phyloP scores from a whole-genome alignment of 2,797 vertebrate genomes.

The Enteromius unitaeniatus region DNA sequence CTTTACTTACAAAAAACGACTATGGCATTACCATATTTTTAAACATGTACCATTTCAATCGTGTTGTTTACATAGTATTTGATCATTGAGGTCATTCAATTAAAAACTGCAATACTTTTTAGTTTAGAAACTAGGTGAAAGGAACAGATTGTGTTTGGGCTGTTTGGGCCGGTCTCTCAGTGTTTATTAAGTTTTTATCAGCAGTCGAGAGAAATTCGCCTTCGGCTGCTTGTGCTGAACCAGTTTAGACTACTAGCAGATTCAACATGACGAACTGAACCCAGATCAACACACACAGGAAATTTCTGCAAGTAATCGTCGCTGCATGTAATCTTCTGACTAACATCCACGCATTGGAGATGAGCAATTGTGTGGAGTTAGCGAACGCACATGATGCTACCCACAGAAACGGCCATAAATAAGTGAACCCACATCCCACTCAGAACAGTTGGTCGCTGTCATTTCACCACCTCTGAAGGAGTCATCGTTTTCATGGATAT shows the following conservation, averaged over 20 bases:
- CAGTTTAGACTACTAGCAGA: constrained; percentile 4
- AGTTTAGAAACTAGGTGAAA: neutral
- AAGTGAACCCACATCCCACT: constrained; percentile 20
- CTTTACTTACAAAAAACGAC: neutral
- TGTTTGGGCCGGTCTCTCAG: neutral
- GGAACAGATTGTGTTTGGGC: neutral
- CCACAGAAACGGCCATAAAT: constrained; percentile 9
- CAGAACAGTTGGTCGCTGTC: neutral
- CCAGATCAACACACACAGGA: neutral
- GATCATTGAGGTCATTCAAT: neutral
- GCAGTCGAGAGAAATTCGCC: neutral
- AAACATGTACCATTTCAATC: neutral
- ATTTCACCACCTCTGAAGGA: constrained; percentile 8
- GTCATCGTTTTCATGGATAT: neutral
- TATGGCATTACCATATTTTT: neutral
- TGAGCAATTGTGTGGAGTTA: neutral
- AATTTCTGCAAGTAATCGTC: neutral
- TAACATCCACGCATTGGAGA: neutral
- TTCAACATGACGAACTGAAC: neutral
- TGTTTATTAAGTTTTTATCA: constrained; percentile 11
- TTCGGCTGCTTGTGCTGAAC: neutral
- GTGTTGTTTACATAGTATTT: neutral
- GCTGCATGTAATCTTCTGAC: neutral
- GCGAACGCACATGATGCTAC: neutral
- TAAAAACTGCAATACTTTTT: neutral